Evolutionary conservation across 2,888 invertebrate genomes (phyloP).

Genomic region (Archaeoteleia sp.): DNA sequence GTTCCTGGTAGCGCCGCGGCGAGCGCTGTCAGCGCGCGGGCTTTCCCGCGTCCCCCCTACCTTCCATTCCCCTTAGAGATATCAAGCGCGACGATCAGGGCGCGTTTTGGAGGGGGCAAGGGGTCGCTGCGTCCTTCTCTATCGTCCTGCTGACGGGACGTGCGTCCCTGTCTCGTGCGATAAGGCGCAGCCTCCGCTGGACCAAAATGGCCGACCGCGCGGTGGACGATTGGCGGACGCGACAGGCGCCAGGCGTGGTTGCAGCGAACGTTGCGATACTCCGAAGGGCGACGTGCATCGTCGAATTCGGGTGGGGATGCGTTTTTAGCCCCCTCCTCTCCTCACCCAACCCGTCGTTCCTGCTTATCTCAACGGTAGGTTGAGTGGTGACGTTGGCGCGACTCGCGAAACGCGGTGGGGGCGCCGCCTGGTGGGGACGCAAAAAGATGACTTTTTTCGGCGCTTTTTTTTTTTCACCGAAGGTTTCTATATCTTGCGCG

Average conservation of each 20-base stretch:
- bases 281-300: background rate
- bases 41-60: conserved; percentile 13
- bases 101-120: conserved; percentile 6
- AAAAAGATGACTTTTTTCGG: conserved; percentile 39
- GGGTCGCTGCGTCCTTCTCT: background rate
- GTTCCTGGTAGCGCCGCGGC: conserved; percentile 52
- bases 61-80: conserved; percentile 2
- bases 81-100: background rate
- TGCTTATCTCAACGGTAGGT: no score
- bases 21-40: conserved; percentile 14
- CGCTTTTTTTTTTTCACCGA: background rate
- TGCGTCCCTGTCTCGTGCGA: background rate
- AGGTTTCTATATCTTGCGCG: conserved; percentile 21
- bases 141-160: conserved; percentile 5
- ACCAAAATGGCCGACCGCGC: conserved; percentile 49
- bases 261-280: background rate
- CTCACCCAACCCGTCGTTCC: background rate
- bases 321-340: background rate
- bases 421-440: conserved; percentile 3
- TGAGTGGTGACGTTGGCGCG: background rate
- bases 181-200: conserved; percentile 52
- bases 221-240: conserved; percentile 15
- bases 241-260: conserved; percentile 4
- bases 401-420: background rate
- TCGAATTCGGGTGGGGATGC: background rate